phyloP scores from a whole-genome alignment of 2,113 vertebrate species.

The Toxostoma redivivum region DNA sequence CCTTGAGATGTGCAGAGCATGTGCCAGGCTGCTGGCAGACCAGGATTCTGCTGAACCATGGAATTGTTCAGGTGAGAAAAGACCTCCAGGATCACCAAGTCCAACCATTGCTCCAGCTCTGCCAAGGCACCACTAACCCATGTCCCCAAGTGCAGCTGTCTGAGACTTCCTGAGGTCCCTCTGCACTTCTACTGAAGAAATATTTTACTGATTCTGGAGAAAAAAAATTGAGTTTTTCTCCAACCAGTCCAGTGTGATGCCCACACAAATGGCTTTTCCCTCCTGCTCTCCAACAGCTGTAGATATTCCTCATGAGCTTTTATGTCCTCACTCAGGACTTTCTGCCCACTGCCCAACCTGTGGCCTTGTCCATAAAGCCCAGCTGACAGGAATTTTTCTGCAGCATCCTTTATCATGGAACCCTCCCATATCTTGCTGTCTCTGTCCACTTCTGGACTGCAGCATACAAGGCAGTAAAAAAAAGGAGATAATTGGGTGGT shows the following conservation, averaged over 20 bases:
- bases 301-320: background rate
- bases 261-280: background rate
- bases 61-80: background rate
- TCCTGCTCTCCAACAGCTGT: background rate
- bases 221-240: background rate
- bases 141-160: background rate
- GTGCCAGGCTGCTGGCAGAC: background rate
- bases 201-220: background rate
- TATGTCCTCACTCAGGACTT: accelerated
- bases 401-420: background rate
- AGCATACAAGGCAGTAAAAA: background rate
- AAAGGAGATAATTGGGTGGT: background rate
- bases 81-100: no score
- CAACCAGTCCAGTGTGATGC: background rate
- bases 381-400: background rate
- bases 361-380: background rate
- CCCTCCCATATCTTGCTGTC: background rate
- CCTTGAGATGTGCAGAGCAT: background rate
- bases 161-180: background rate
- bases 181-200: background rate
- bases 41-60: background rate
- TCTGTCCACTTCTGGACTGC: background rate
- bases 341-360: background rate
- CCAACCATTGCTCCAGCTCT: background rate
- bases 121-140: background rate